Base-by-base conservation (phyloP, 1,140 invertebrate genomes). In the Aethina tumida region DNA sequence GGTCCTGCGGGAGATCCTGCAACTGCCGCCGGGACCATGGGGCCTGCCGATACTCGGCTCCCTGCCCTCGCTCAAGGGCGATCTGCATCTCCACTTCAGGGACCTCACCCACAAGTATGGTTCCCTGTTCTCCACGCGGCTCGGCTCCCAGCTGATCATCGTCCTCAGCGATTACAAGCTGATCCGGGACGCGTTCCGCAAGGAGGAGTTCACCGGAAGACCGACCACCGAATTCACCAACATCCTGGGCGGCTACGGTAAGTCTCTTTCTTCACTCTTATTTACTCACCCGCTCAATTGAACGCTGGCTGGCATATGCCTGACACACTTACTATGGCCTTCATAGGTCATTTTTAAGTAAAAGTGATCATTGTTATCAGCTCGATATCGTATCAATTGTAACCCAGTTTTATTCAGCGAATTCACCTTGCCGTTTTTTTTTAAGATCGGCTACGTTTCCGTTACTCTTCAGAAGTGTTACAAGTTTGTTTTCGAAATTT, bases 211-310 rank as follows among this genome's bases (percentile, higher is more conserved):
- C 64, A 85, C 82, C 41, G 87, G 81, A 16, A 71, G 88, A 32
- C 90, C 89, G 9, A 77, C 77, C 49, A 87, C 77, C 8, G 81
- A 84, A 25, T 79, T 92, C 49, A 86, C 77, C 66, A 75, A 80
- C 47, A 83, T 90, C n/a, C 68, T 93, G 16, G 84, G 81, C 53
- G 88, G 87, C 51, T 89, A 87, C 39, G 89, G 88, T 92, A 63
- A 88, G 79, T 80, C 13, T 2, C 17, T 17, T 39, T 13, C 9
- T 12, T 10, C 9, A 2, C 6, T 24, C 21, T 27, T 35, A 22
- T 35, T 22, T 35, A 13, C 18, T 28, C 14, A 12, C 12, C 25
- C 13, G 14, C 28, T 27, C 26, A 15, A 12, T 35, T 31, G 12
- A 18, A 19, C 18, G 7, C 21, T 12, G 19, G 18, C 24, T 43